Base-by-base conservation (phyloP, 2,888 invertebrate genomes). In the Incurvaria masculella region DNA sequence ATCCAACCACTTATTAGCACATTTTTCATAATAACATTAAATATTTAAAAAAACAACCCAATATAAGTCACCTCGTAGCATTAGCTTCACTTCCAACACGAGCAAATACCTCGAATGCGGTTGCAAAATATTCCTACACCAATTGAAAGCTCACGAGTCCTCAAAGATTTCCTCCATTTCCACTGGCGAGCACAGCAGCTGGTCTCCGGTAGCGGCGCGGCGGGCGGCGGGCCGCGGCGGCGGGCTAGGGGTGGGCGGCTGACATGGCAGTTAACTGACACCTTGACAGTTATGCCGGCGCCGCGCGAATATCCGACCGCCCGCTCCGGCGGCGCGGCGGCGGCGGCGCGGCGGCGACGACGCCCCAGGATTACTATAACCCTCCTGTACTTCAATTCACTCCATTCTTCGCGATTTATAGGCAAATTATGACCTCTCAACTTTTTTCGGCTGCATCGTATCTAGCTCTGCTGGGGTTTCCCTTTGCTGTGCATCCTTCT, bases 261-360 rank as follows among this genome's bases (percentile, higher is more conserved):
- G 56, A 55, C 55, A 50, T 54, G 56, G 53, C 56, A 56, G 56
- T 55, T 49, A 56, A 56, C 52, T 53, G 55, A 56, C 55, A 53
- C 51, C 55, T 53, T 55, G 56, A 56, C 55, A 56, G 54, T 54
- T 54, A 54, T 54, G 53, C 52, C 47, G 44, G 49, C 47, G 47
- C 45, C 38, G 38, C 38, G 43, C 40, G 43, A 38, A 42, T 42
- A 42, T 33, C 33, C 33, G 33, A 33, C n/a, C n/a, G n/a, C n/a
- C n/a, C n/a, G n/a, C n/a, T n/a, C 8, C 33, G 6, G 11, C 6
- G 3, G 11, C 33, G 33, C 33, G 11, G 33, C 33, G 11, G 33
- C 33, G 3, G 33, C 11, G 11, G 33, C 33, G 33, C 33, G 11
- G 11, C 14, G 11, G 33, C 33, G 11, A 8, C 14, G n/a, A 3